Percentiles rank a stretch among this genome's conserved stretches.
Evolutionary conservation across 1,140 invertebrate species (phyloP).

Genomic region (Zaprionus lachaisei): DNA sequence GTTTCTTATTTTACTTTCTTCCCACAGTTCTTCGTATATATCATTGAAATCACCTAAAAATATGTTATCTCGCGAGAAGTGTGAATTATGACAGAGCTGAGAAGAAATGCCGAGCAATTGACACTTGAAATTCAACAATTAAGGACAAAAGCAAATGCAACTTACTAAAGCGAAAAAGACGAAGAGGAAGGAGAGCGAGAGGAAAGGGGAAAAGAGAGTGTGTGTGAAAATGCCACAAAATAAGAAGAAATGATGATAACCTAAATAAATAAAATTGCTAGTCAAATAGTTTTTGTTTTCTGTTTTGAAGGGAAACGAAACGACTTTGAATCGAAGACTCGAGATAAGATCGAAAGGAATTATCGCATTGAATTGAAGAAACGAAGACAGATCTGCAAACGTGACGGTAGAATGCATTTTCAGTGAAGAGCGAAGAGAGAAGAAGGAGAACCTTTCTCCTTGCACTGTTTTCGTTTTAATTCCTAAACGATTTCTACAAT

Average conservation of each 20-base stretch:
- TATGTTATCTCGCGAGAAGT: conserved; percentile 29
- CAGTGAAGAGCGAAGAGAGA: conserved; percentile 1
- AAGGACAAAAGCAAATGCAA: conserved; percentile 29
- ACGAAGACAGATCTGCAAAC: conserved; percentile 25
- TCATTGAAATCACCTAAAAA: conserved; percentile 46
- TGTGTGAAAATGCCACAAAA: conserved; percentile 33
- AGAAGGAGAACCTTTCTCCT: conserved; percentile 7
- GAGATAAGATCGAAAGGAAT: background rate
- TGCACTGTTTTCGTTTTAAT: background rate
- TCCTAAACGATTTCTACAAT: conserved; percentile 36
- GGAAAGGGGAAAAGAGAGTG: background rate
- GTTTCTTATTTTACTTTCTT: conserved; percentile 23
- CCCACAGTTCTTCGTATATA: conserved; percentile 56
- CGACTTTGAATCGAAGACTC: background rate
- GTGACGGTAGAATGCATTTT: conserved; percentile 28
- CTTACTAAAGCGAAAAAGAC: background rate
- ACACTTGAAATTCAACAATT: conserved; percentile 13
- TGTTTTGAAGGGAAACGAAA: background rate
- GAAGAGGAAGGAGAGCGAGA: background rate
- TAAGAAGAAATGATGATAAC: conserved; percentile 65
- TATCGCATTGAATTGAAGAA: conserved; percentile 6
- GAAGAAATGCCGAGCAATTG: conserved; percentile 10
- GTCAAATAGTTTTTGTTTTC: conserved; percentile 51
- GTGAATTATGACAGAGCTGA: conserved; percentile 44
- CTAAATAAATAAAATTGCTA: conserved; percentile 73